These are phyloP conservation scores for Tympanuchus pallidicinctus DNA, from an alignment of 2,113 vertebrate genomes.

Conservation along the genomic window DNA sequence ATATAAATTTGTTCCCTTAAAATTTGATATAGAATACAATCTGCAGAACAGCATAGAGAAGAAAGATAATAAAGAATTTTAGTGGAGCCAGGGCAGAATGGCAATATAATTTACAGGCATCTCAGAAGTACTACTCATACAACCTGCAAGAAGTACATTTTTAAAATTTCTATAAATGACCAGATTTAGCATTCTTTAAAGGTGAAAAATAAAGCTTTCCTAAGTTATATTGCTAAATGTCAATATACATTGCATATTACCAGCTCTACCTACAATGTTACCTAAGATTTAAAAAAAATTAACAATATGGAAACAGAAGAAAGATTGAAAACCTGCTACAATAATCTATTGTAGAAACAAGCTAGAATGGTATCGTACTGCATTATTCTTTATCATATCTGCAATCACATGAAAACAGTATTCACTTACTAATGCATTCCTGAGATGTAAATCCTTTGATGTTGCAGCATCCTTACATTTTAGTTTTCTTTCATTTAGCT, in stretches of 20 bases:
- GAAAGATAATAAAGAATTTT: slow-evolving; percentile 22
- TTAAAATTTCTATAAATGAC: slow-evolving; percentile 1
- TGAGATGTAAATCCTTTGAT: background rate
- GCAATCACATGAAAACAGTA: background rate
- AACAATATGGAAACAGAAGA: background rate
- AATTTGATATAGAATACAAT: background rate
- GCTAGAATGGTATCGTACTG: background rate
- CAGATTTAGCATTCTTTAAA: slow-evolving; percentile 1
- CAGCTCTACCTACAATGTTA: background rate
- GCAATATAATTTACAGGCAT: slow-evolving; percentile 30
- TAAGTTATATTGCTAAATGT: background rate
- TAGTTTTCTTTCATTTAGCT: background rate
- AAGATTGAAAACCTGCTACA: background rate
- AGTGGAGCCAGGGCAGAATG: background rate
- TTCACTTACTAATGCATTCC: background rate
- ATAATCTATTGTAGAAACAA: slow-evolving; percentile 3
- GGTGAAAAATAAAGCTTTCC: slow-evolving; percentile 2
- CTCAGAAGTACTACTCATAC: background rate
- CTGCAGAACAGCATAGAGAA: background rate
- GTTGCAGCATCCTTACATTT: background rate
- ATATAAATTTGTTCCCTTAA: background rate
- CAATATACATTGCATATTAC: background rate
- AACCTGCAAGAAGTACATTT: slow-evolving; percentile 1
- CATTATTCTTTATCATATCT: background rate
- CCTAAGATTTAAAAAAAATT: background rate